phyloP scores from a whole-genome alignment of 64 coral and sea anemone genomes.

The Montipora efflorescens region DNA sequence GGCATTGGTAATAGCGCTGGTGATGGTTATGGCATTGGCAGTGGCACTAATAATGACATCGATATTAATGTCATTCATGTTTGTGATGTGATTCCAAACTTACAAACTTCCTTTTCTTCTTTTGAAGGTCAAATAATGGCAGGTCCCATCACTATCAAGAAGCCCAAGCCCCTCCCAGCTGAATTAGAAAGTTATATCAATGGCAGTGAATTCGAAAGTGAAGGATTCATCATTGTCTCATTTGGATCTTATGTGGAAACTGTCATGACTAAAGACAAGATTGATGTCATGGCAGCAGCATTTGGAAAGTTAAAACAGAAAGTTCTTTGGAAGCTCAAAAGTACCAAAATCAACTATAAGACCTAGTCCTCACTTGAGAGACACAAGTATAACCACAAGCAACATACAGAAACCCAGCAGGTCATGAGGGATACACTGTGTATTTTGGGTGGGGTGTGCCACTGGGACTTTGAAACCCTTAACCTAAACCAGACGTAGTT shows the following conservation, averaged over 20 bases:
- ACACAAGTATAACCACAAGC: no score
- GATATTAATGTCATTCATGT: background rate
- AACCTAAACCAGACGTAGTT: no score
- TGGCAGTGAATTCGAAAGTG: background rate
- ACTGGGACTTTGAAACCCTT: no score
- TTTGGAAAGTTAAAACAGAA: slow-evolving; percentile 74
- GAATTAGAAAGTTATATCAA: slow-evolving; percentile 59
- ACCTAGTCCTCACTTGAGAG: no score
- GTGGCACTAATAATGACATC: background rate
- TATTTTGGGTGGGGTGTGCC: no score
- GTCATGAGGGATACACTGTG: no score
- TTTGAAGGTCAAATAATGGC: background rate
- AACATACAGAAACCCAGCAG: no score
- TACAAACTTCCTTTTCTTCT: background rate
- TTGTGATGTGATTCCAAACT: background rate
- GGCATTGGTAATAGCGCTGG: no score
- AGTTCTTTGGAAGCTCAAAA: slow-evolving; percentile 67
- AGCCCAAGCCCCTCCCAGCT: slow-evolving; percentile 49
- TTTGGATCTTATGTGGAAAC: slow-evolving; percentile 65
- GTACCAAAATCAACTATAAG: background rate
- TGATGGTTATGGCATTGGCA: no score
- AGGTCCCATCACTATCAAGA: slow-evolving; percentile 33
- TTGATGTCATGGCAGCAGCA: slow-evolving; percentile 53
- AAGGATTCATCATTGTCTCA: slow-evolving; percentile 69
- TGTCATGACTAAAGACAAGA: background rate